Base-by-base conservation (phyloP, 2,888 invertebrate species). In the Seladonia tumulorum region DNA sequence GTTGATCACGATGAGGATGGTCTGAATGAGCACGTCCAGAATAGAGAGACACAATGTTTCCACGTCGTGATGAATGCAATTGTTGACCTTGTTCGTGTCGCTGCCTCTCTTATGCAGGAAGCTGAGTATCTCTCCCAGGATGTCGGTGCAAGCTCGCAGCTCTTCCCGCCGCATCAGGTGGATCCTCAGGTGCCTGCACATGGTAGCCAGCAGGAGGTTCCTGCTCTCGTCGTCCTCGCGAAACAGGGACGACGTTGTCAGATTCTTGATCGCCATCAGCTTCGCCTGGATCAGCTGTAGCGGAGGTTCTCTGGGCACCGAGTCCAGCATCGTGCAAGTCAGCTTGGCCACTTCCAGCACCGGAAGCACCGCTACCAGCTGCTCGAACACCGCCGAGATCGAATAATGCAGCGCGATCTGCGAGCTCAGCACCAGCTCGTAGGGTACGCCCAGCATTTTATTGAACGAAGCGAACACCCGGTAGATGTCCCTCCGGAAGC, bases 121-220 rank as follows among this genome's bases (percentile, higher is more conserved):
- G 70, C 96, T 96, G 29, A 99, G 96, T 49, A 99, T 97, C 94
- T 99, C 98, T 0, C 98, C 97, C 16, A 99, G 95, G 92, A 99
- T 98, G 84, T 98, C 98, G 0, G 98, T 97, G 93, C 98, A 98
- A 8, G 98, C 96, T 22, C 97, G 96, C 53, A 99, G 95, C 93
- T 99, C 98, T 92, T 98, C 98, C 35, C 98, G 96, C 0, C 97
- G 96, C 0, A 97, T 97, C 5, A 99, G 95, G 93, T 99, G 98
- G 39, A 97, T 97, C 49, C 98, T 97, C 63, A 99, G 95, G 92
- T 99, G 98, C 89, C 97, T 97, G 93, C 98, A 98, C 49, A 98
- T 97, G 2, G 98, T 97, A 0, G 97, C 97, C 39, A 99, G 95
- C 8, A 99, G 96, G 81, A 98, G 96, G 92, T 97, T 97, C 82